phyloP scores from a whole-genome alignment of 2,888 invertebrate species.

The Brachypterus glaber region DNA sequence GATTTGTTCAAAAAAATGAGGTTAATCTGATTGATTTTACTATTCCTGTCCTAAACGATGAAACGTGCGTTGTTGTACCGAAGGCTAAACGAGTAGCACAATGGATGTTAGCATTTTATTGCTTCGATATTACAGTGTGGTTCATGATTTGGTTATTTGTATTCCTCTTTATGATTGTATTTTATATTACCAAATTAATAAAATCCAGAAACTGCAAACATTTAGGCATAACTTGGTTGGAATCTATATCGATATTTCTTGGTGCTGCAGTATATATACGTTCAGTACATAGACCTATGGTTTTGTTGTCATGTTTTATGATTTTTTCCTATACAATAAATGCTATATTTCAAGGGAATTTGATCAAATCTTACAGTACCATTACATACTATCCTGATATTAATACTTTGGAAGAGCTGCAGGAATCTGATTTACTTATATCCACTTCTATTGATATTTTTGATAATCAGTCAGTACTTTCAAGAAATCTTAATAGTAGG shows the following conservation, averaged over 20 bases:
- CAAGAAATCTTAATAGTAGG: slow-evolving; percentile 22
- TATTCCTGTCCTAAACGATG: background rate
- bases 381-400: slow-evolving; percentile 40
- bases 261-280: background rate
- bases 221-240: background rate
- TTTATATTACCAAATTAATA: background rate
- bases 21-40: background rate
- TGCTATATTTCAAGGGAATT: slow-evolving; percentile 38
- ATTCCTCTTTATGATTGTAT: background rate
- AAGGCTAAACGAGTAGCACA: background rate
- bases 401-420: slow-evolving; percentile 38
- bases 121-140: background rate
- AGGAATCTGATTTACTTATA: slow-evolving; percentile 36
- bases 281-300: background rate
- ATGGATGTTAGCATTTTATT: background rate
- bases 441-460: slow-evolving; percentile 30
- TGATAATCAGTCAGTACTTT: slow-evolving; percentile 18
- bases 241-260: background rate
- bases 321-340: slow-evolving; percentile 30
- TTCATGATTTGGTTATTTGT: no score
- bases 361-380: slow-evolving; percentile 39
- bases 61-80: background rate
- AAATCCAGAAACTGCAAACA: background rate
- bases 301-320: background rate
- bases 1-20: background rate